phyloP scores from a whole-genome alignment of 2,888 invertebrate species.

The Thecocarcelia acutangulata region DNA sequence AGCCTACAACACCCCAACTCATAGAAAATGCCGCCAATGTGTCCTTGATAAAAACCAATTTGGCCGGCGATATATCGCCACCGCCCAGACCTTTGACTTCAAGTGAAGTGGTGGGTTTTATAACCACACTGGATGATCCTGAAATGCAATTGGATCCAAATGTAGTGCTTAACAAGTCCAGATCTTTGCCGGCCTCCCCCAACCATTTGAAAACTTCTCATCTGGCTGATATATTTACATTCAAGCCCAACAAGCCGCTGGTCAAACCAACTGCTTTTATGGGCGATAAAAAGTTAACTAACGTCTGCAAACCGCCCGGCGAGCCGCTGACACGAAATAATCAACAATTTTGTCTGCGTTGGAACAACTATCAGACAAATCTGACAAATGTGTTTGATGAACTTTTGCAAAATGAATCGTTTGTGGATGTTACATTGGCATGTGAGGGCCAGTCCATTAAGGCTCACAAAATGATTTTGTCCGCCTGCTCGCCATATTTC shows the following conservation, averaged over 20 bases:
- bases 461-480: constrained; percentile 95
- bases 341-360: constrained; percentile 94
- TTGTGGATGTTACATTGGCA: constrained; percentile 95
- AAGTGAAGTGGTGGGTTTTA: constrained; percentile 76
- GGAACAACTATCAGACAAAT: constrained; percentile 96
- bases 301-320: constrained; percentile 38
- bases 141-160: constrained; percentile 73
- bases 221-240: constrained; percentile 74
- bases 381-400: constrained; percentile 91
- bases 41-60: constrained; percentile 37
- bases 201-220: constrained; percentile 72
- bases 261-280: constrained; percentile 24
- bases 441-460: constrained; percentile 95
- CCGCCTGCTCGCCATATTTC: constrained; percentile 96
- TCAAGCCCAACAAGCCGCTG: constrained; percentile 70
- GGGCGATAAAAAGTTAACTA: constrained; percentile 19
- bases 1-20: constrained; percentile 62
- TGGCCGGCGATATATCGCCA: constrained; percentile 73
- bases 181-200: constrained; percentile 79
- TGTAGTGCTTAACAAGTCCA: constrained; percentile 76
- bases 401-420: constrained; percentile 92
- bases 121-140: constrained; percentile 73
- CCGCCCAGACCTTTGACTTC: constrained; percentile 79
- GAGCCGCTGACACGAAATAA: constrained; percentile 53
- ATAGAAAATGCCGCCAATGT: constrained; percentile 52